A percentile compares a stretch with the other conserved stretches of the same genome.
phyloP scores from a whole-genome alignment of 2,888 invertebrate genomes.

The Melinopterus prodromus region DNA sequence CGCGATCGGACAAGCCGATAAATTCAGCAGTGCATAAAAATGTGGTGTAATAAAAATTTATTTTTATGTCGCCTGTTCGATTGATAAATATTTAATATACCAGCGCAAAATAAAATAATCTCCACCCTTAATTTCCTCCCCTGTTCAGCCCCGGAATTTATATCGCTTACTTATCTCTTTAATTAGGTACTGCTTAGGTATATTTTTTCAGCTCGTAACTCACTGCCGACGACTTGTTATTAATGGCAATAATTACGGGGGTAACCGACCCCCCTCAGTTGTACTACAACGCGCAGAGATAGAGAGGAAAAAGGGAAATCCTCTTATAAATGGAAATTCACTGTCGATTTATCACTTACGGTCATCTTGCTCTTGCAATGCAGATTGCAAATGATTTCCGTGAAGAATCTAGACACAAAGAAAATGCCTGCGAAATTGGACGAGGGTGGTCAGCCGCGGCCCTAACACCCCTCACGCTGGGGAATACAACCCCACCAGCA shows the following conservation, averaged over 20 bases:
- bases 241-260: neutral
- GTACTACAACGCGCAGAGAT: neutral
- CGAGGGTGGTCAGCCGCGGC: neutral
- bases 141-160: neutral
- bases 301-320: neutral
- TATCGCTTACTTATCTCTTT: neutral
- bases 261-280: neutral
- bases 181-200: neutral
- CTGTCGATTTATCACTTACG: neutral
- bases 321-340: neutral
- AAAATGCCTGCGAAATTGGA: neutral
- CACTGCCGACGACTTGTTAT: neutral
- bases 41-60: neutral
- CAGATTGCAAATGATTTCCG: neutral
- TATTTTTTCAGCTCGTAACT: neutral
- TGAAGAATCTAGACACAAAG: neutral
- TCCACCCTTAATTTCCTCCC: neutral
- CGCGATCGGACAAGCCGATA: neutral
- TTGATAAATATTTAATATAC: neutral
- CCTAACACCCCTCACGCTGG: neutral
- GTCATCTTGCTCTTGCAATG: neutral
- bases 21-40: neutral
- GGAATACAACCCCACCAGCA: neutral
- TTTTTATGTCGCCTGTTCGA: neutral
- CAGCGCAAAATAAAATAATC: neutral